Percentiles rank a stretch among this genome's conserved stretches.
These are phyloP conservation scores for Theristicus caerulescens DNA, from an alignment of 2,113 vertebrate genomes.

Conservation along the genomic window DNA sequence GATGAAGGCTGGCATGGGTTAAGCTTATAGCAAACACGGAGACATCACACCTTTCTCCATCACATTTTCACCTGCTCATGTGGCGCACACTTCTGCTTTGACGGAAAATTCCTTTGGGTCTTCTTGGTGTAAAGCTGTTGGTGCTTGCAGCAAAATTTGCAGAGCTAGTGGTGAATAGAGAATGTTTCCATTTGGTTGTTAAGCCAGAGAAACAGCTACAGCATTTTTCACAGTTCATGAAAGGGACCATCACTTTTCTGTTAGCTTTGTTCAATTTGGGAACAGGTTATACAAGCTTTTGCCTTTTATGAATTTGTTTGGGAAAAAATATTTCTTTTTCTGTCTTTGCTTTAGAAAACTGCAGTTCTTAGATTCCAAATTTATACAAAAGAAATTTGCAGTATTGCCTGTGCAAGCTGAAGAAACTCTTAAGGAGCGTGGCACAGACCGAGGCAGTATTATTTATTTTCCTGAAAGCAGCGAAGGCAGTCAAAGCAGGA, in stretches of 20 bases:
- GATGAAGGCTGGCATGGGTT: slow-evolving; percentile 14
- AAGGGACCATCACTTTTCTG: slow-evolving; percentile 17
- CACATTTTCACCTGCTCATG: slow-evolving; percentile 62
- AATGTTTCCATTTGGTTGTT: slow-evolving; percentile 9
- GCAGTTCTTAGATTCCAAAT: not conserved
- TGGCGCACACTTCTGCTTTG: slow-evolving; percentile 26
- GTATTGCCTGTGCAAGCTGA: not conserved
- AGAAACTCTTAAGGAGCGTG: not conserved
- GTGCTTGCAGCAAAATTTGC: slow-evolving; percentile 40
- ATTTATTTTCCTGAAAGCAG: slow-evolving; percentile 34
- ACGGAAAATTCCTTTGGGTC: slow-evolving; percentile 51
- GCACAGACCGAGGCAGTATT: not conserved
- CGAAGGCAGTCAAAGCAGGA: not conserved
- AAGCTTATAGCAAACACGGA: not conserved
- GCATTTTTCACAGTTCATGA: slow-evolving; percentile 26
- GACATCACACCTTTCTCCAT: slow-evolving; percentile 46
- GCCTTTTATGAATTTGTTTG: not conserved
- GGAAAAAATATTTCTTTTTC: not conserved
- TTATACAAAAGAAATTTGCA: not conserved
- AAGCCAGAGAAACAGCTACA: slow-evolving; percentile 26
- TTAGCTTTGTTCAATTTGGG: slow-evolving; percentile 15
- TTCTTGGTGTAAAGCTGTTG: slow-evolving; percentile 49
- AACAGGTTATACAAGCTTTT: not conserved
- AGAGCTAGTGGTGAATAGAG: slow-evolving; percentile 11
- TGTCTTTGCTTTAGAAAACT: not conserved